A percentile compares a stretch with the other conserved stretches of the same genome.
Evolutionary conservation across 2,888 invertebrate genomes (phyloP).

Genomic region (Ariolimax columbianus): DNA sequence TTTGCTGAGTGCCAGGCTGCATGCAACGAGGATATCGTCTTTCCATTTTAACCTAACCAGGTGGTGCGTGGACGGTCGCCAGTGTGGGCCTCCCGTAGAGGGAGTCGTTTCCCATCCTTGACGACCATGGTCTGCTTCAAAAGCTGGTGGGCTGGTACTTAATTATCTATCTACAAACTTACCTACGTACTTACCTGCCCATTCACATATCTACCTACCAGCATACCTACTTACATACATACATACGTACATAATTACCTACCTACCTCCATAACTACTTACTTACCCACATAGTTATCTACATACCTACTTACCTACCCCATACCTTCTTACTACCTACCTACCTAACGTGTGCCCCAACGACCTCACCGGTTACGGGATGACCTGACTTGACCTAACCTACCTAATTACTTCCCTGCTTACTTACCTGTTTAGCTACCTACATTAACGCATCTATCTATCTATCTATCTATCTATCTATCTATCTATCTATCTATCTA

Average conservation of each 20-base stretch:
- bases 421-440: not conserved
- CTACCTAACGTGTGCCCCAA: too few species aligned
- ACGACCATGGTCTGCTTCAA: too few species aligned
- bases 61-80: too few species aligned
- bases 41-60: too few species aligned
- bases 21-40: too few species aligned
- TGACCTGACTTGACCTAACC: not conserved
- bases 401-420: not conserved
- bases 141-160: too few species aligned
- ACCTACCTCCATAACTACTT: not conserved
- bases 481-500: not conserved
- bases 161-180: not conserved
- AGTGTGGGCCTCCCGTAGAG: too few species aligned
- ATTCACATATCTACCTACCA: not conserved
- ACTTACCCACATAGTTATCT: not conserved
- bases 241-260: not conserved
- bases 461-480: not conserved
- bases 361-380: not conserved
- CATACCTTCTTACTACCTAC: not conserved
- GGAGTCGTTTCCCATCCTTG: too few species aligned
- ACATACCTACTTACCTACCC: too few species aligned
- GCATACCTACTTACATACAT: not conserved
- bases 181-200: not conserved
- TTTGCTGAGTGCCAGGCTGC: too few species aligned
- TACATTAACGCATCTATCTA: not conserved